Percentiles rank a stretch among this genome's conserved stretches.
These are phyloP conservation scores for Paracyprichromis sp. DNA, from an alignment of 2,113 vertebrate genomes.

Conservation along the genomic window DNA sequence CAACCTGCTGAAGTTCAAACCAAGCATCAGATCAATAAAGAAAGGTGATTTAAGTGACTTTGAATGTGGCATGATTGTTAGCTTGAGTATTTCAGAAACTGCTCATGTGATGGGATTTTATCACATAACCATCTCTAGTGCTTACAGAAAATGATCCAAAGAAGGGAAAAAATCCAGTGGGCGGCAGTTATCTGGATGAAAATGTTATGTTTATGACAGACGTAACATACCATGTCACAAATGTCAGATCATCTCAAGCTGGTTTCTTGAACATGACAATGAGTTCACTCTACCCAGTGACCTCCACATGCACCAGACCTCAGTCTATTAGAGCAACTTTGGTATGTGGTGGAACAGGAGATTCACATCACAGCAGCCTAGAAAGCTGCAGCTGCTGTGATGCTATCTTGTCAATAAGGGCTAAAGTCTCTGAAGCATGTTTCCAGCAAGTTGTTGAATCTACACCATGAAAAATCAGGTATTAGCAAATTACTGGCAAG, in stretches of 20 bases:
- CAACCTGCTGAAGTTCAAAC: background rate
- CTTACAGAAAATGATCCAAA: background rate
- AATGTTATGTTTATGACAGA: background rate
- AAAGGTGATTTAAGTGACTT: background rate
- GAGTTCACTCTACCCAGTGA: background rate
- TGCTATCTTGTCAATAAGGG: background rate
- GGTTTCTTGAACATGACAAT: background rate
- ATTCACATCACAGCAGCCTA: background rate
- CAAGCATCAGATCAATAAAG: accelerated
- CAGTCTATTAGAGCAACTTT: background rate
- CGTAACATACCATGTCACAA: background rate
- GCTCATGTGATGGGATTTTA: background rate
- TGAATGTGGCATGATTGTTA: background rate
- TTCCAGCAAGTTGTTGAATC: background rate
- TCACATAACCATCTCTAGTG: background rate
- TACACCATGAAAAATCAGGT: background rate
- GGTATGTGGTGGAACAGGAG: background rate
- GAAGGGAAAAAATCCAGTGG: accelerated
- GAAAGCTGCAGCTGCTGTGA: background rate
- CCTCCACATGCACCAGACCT: background rate
- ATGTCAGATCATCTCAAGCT: background rate
- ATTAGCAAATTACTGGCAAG: background rate
- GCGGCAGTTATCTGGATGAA: background rate
- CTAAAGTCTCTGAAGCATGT: background rate
- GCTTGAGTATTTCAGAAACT: background rate